phyloP scores from a whole-genome alignment of 2,113 vertebrate species.

The Pygoscelis adeliae region DNA sequence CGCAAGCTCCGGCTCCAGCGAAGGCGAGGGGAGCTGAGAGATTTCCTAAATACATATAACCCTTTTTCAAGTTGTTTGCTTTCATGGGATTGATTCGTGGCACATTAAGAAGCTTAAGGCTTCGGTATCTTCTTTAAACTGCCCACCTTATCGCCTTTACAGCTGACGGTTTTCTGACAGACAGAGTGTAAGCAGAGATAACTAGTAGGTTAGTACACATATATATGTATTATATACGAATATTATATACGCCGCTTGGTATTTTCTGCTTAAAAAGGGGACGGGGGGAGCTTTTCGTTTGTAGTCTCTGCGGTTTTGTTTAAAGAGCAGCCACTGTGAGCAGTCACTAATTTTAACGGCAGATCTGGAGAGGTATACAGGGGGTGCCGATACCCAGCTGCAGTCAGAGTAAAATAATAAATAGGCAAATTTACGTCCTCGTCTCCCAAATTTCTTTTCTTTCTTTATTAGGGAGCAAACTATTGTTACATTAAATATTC shows the following conservation, averaged over 20 bases:
- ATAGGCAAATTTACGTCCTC: constrained; percentile 37
- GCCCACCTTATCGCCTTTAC: constrained; percentile 70
- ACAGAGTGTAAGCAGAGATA: constrained; percentile 62
- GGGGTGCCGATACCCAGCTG: constrained; percentile 13
- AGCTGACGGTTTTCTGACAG: constrained; percentile 71
- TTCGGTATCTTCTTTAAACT: constrained; percentile 74
- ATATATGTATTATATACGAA: constrained; percentile 36
- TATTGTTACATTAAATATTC: constrained; percentile 73
- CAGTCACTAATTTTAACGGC: background rate
- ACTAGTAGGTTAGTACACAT: constrained; percentile 72
- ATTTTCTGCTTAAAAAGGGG: constrained; percentile 4
- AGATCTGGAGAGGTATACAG: background rate
- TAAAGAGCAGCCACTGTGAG: constrained; percentile 9
- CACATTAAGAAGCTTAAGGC: constrained; percentile 78
- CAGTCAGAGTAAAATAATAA: background rate
- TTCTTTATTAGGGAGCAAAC: constrained; percentile 64
- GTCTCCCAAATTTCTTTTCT: constrained; percentile 58
- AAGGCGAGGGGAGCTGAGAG: constrained; percentile 9
- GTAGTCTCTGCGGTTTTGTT: background rate
- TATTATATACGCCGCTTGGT: background rate
- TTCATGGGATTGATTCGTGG: constrained; percentile 77
- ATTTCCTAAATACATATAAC: constrained; percentile 60
- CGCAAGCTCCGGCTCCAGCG: background rate
- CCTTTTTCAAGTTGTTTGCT: constrained; percentile 75
- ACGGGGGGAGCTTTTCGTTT: background rate